A percentile compares a stretch with the other conserved stretches of the same genome.
These are phyloP conservation scores for Rhabdomys dilectus DNA, from an alignment of 2,113 vertebrate species.

Conservation along the genomic window DNA sequence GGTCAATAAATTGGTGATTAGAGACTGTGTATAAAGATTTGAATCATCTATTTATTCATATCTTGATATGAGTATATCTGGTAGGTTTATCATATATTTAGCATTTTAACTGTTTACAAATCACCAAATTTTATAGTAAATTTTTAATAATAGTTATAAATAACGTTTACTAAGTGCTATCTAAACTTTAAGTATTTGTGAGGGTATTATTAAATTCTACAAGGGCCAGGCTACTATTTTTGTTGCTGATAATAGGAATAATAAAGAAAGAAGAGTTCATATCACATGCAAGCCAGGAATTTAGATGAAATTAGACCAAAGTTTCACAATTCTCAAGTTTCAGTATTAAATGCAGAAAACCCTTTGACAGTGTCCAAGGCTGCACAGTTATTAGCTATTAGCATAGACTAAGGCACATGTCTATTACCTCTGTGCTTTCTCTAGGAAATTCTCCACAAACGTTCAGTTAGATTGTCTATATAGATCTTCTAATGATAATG, in stretches of 20 bases:
- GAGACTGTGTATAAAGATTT: background rate
- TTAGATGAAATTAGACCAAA: background rate
- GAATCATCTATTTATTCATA: background rate
- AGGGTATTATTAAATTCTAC: background rate
- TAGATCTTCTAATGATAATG: constrained; percentile 51
- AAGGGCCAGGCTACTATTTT: background rate
- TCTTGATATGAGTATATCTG: background rate
- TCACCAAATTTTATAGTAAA: background rate
- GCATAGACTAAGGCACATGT: background rate
- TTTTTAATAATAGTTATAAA: constrained; percentile 3
- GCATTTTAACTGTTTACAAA: background rate
- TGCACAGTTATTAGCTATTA: background rate
- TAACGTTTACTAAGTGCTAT: background rate
- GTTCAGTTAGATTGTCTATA: background rate
- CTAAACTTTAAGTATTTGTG: background rate
- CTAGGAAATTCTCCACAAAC: constrained; percentile 17
- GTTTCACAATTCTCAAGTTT: background rate
- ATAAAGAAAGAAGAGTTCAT: background rate
- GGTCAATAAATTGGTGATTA: background rate
- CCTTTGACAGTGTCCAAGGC: background rate
- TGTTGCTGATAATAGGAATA: background rate
- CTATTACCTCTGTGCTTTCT: background rate
- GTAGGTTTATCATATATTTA: background rate
- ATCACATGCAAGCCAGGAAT: background rate
- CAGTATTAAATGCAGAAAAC: background rate